Conservation (phyloP, 2,888 invertebrate genomes). For the Zaprionus bogoriensis region DNA sequence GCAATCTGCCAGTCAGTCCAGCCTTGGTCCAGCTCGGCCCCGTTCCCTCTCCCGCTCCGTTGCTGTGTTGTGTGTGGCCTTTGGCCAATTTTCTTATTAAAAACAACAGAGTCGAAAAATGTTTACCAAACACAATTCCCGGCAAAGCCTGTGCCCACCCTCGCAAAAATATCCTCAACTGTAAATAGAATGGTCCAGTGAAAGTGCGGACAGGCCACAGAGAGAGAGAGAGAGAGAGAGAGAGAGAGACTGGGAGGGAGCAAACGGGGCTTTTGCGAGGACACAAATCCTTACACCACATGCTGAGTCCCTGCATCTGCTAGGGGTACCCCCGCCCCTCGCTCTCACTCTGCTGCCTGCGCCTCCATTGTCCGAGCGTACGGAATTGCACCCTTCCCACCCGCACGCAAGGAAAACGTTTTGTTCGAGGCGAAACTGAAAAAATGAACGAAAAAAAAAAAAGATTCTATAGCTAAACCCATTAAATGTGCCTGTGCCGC, state of each 20-base stretch:
- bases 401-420: slow-evolving; percentile 44
- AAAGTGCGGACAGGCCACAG: slow-evolving; percentile 67
- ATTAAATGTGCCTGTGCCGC: slow-evolving; percentile 57
- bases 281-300: slow-evolving; percentile 68
- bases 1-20: slow-evolving; percentile 61
- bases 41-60: slow-evolving; percentile 1
- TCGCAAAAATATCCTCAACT: slow-evolving; percentile 60
- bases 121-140: slow-evolving; percentile 76
- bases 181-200: slow-evolving; percentile 73
- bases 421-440: slow-evolving; percentile 38
- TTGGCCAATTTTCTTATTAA: slow-evolving; percentile 77
- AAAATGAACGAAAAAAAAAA: slow-evolving; percentile 9
- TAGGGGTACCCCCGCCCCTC: background rate
- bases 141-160: slow-evolving; percentile 40
- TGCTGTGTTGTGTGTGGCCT: slow-evolving; percentile 56
- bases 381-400: slow-evolving; percentile 19
- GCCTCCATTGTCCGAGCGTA: slow-evolving; percentile 37
- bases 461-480: slow-evolving; percentile 56
- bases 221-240: slow-evolving; percentile 7
- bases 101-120: slow-evolving; percentile 75
- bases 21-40: slow-evolving; percentile 11
- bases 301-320: slow-evolving; percentile 53
- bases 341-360: slow-evolving; percentile 7
- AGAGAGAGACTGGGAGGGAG: slow-evolving; percentile 6
- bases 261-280: slow-evolving; percentile 27